Evolutionary conservation across 1,140 invertebrate species (phyloP).

Genomic region (Hesperophylax magnus): DNA sequence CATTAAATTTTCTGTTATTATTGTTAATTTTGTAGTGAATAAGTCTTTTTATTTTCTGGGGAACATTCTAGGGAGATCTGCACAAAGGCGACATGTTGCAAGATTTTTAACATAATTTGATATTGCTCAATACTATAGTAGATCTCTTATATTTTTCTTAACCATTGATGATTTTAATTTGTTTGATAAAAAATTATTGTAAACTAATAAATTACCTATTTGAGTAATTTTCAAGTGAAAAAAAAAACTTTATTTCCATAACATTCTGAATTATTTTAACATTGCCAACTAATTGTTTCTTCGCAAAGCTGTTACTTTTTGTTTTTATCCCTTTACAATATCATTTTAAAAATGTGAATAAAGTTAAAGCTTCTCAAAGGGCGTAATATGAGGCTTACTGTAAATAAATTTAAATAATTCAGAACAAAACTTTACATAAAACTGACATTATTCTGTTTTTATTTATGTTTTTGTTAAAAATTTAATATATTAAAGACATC

Average conservation of each 20-base stretch:
- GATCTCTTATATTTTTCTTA: slow-evolving; percentile 21
- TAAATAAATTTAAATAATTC: slow-evolving; percentile 30
- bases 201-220: too few relatives aligned
- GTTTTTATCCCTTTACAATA: neutral
- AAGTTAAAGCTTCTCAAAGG: neutral
- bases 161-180: neutral
- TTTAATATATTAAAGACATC: slow-evolving; percentile 32
- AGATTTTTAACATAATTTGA: slow-evolving; percentile 22
- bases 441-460: slow-evolving; percentile 15
- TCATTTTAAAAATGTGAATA: neutral
- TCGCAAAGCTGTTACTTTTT: too few relatives aligned
- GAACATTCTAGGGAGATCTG: slow-evolving; percentile 30
- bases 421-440: slow-evolving; percentile 25
- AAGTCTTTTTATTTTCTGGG: slow-evolving; percentile 34
- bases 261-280: too few relatives aligned
- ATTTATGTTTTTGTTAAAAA: slow-evolving; percentile 30
- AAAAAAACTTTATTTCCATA: too few relatives aligned
- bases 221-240: too few relatives aligned
- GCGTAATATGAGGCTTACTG: slow-evolving; percentile 1
- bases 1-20: slow-evolving; percentile 48
- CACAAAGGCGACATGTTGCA: neutral
- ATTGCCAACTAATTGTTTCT: too few relatives aligned
- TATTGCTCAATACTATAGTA: slow-evolving; percentile 35
- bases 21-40: slow-evolving; percentile 41
- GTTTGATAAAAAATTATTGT: too few relatives aligned